phyloP scores from a whole-genome alignment of 2,113 vertebrate species.

The Seriola aureovittata region DNA sequence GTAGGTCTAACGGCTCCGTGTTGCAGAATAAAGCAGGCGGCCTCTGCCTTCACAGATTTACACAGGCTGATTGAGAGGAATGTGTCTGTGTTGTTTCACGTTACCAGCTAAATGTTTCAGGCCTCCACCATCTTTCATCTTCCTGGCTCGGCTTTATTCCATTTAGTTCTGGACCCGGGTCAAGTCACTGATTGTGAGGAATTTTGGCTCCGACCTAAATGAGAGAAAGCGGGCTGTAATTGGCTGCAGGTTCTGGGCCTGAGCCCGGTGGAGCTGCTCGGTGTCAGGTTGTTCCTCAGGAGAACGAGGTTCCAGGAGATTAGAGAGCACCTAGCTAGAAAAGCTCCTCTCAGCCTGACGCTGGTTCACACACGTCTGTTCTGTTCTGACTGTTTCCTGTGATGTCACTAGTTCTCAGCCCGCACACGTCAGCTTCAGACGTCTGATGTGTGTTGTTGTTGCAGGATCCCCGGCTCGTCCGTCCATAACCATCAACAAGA shows the following conservation, averaged over 20 bases:
- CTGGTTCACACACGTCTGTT: no score
- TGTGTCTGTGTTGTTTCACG: conserved; percentile 49
- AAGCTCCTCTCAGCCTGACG: not conserved
- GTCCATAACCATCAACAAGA: conserved; percentile 66
- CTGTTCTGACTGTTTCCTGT: no score
- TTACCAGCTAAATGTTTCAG: conserved; percentile 48
- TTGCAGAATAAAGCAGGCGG: no score
- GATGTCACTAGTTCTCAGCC: no score
- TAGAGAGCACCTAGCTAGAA: conserved; percentile 17
- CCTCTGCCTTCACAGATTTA: conserved; percentile 47
- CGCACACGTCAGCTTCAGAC: no score
- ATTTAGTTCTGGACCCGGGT: conserved; percentile 57
- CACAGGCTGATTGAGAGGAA: conserved; percentile 54
- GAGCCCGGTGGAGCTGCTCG: conserved; percentile 7
- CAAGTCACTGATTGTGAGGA: conserved; percentile 72
- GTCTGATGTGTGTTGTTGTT: not conserved
- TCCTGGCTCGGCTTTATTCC: conserved; percentile 46
- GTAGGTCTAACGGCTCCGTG: no score
- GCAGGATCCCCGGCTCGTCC: conserved; percentile 72
- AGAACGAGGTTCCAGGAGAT: conserved; percentile 36
- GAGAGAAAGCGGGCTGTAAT: conserved; percentile 46
- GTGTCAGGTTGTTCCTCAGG: not conserved
- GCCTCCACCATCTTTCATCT: conserved; percentile 59
- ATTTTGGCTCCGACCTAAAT: conserved; percentile 54
- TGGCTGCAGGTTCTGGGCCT: conserved; percentile 67